Base-by-base conservation (phyloP, 2,797 vertebrate species). In the Pseudomugil tenellus region DNA sequence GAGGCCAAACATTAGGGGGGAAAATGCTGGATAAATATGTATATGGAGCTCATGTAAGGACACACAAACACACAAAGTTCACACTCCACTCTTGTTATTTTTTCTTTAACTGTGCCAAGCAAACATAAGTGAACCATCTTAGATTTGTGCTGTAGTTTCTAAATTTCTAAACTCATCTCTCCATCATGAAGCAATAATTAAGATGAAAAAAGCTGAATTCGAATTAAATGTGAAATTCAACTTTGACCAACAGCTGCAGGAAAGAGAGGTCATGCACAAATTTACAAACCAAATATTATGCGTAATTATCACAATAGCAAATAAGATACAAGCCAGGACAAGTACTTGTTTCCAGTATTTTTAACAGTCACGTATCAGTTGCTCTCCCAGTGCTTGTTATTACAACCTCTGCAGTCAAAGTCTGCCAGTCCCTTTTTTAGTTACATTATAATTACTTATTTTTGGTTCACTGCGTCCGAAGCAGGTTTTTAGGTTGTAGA, bases 11-110 rank as follows among this genome's bases (percentile, higher is more conserved):
- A 0, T 94, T 99, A 84, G 98, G 98, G 90, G 97, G 98, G 74
- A 98, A 97, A 89, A 99, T 99, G 98, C 91, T 99, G 93, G 98
- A 99, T 94, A 99, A 99, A 95, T 99, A 99, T 74, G 92, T 98
- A 76, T 99, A 98, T 43, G 98, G 98, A 87, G 96, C 97, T 88
- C 96, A 98, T 94, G 94, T 95, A 91, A 88, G 86, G 53, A 57
- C 2, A 58, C 74, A 83, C 68, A 72, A 55, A 64, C 32, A 6
- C 61, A 43, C 55, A 54, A 14, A 8, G 6, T 46, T 54, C 28
- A 58, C 32, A 48, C 55, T 57, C 56, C 63, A 62, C 39, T 56
- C 12, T 49, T 53, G n/a, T 29, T 34, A 14, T 29, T 16, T 56
- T 49, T 63, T 63, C 54, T 46, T 21, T 35, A 43, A n/a, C 8